Conservation (phyloP, 1,140 invertebrate genomes). For the Drosophila kepulauana region DNA sequence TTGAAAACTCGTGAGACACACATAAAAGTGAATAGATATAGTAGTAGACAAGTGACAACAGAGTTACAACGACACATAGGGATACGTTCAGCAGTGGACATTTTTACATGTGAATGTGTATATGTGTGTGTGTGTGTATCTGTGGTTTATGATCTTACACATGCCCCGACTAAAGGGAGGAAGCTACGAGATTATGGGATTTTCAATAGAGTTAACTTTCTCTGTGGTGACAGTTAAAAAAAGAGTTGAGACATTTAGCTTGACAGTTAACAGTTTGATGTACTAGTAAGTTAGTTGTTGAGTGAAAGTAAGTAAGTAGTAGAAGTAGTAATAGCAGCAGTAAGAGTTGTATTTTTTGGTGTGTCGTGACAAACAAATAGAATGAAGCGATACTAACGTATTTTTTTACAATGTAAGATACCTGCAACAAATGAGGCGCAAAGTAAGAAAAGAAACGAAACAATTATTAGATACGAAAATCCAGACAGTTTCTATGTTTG, state of each 20-base stretch:
- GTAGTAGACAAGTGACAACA: constrained; percentile 54
- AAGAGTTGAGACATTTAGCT: constrained; percentile 34
- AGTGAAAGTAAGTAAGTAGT: background rate
- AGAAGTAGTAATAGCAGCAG: constrained; percentile 22
- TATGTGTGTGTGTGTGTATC: constrained; percentile 12
- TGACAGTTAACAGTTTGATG: constrained; percentile 3
- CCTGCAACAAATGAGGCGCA: constrained; percentile 83
- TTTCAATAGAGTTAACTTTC: constrained; percentile 21
- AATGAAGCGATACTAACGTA: constrained; percentile 84
- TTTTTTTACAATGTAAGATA: constrained; percentile 85
- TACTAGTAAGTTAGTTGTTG: too few species aligned
- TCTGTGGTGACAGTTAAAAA: constrained; percentile 44
- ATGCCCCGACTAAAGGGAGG: constrained; percentile 57
- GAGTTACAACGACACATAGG: constrained; percentile 62
- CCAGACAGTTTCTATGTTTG: constrained; percentile 59
- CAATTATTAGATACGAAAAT: constrained; percentile 77
- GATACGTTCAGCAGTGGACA: constrained; percentile 28
- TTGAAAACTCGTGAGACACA: constrained; percentile 38
- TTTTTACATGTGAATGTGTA: constrained; percentile 17
- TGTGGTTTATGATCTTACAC: constrained; percentile 54
- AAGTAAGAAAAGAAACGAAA: constrained; percentile 82
- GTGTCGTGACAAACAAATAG: constrained; percentile 64
- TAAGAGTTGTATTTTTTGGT: constrained; percentile 24
- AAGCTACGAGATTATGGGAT: constrained; percentile 39
- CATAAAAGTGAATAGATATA: constrained; percentile 57